Evolutionary conservation across 1,140 invertebrate genomes (phyloP).

Genomic region (Drosophila rufa): DNA sequence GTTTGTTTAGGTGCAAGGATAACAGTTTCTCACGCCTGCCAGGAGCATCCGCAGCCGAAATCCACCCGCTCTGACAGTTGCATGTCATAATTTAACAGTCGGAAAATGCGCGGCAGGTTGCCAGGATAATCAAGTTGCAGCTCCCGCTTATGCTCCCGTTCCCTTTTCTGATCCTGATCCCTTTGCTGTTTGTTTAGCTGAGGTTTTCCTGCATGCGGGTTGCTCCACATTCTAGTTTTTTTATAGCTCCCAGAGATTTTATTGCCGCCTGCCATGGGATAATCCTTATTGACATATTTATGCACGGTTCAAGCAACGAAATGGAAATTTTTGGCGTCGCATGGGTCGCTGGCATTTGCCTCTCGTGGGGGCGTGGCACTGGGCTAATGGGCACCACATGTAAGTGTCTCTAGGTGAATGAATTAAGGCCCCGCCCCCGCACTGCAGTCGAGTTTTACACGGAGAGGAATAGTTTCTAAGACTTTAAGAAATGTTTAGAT

Average conservation of each 20-base stretch:
- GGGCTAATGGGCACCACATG: slow-evolving; percentile 59
- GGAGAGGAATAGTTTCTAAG: background rate
- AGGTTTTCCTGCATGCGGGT: slow-evolving; percentile 38
- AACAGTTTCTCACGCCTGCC: slow-evolving; percentile 76
- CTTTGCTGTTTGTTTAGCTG: slow-evolving; percentile 61
- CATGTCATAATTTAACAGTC: slow-evolving; percentile 80
- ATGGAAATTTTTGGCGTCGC: slow-evolving; percentile 64
- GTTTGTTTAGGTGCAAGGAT: slow-evolving; percentile 77
- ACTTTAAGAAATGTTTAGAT: background rate
- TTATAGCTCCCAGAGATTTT: slow-evolving; percentile 39
- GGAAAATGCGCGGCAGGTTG: slow-evolving; percentile 61
- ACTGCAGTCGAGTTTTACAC: slow-evolving; percentile 6
- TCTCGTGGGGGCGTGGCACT: slow-evolving; percentile 34
- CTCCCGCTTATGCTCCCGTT: slow-evolving; percentile 26
- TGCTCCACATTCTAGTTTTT: slow-evolving; percentile 11
- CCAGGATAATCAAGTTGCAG: slow-evolving; percentile 63
- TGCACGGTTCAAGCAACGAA: slow-evolving; percentile 75
- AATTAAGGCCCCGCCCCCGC: slow-evolving; percentile 33
- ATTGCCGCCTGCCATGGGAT: slow-evolving; percentile 32
- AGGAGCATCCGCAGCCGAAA: slow-evolving; percentile 28
- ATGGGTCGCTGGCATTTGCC: slow-evolving; percentile 58
- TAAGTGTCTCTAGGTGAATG: slow-evolving; percentile 50
- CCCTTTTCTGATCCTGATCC: background rate
- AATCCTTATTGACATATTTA: slow-evolving; percentile 79
- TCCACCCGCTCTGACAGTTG: slow-evolving; percentile 68